A percentile compares a stretch with the other conserved stretches of the same genome.
These are phyloP conservation scores for Saguinus imperator DNA, from an alignment of 2,113 vertebrate genomes.

Conservation along the genomic window DNA sequence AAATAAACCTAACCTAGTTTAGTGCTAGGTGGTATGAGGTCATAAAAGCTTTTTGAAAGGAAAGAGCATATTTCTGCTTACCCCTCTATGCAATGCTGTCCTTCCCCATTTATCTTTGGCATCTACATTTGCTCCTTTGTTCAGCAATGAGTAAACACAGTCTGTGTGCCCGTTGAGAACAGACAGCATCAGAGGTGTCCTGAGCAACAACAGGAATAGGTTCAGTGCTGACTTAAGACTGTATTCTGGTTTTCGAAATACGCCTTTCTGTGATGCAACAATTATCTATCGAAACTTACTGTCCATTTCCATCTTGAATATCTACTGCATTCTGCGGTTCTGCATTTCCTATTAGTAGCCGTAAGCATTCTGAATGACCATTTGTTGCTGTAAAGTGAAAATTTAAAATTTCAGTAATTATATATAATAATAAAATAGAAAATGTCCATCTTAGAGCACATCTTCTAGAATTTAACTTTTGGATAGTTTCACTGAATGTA, in stretches of 20 bases:
- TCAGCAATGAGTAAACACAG: constrained; percentile 96
- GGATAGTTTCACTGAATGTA: not conserved
- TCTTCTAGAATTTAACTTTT: constrained; percentile 13
- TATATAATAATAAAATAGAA: constrained; percentile 2
- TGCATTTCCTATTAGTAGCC: constrained; percentile 95
- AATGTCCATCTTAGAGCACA: constrained; percentile 15
- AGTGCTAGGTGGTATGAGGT: not conserved
- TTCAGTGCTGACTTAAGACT: not conserved
- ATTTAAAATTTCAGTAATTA: constrained; percentile 37
- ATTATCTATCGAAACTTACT: constrained; percentile 87
- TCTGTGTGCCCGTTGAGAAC: constrained; percentile 98
- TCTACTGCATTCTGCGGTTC: constrained; percentile 95
- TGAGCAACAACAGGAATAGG: constrained; percentile 74
- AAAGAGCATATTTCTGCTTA: constrained; percentile 80
- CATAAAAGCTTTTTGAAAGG: not conserved
- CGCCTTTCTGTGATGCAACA: not conserved
- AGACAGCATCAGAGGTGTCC: constrained; percentile 97
- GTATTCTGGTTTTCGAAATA: not conserved
- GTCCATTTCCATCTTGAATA: constrained; percentile 97
- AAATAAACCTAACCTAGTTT: not conserved
- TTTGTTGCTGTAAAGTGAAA: constrained; percentile 91
- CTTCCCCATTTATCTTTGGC: constrained; percentile 98
- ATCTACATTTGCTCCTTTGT: constrained; percentile 96
- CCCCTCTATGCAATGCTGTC: constrained; percentile 96
- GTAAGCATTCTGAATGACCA: constrained; percentile 97